phyloP scores from a whole-genome alignment of 2,113 vertebrate genomes.

The Epinephelus cyanopodus region DNA sequence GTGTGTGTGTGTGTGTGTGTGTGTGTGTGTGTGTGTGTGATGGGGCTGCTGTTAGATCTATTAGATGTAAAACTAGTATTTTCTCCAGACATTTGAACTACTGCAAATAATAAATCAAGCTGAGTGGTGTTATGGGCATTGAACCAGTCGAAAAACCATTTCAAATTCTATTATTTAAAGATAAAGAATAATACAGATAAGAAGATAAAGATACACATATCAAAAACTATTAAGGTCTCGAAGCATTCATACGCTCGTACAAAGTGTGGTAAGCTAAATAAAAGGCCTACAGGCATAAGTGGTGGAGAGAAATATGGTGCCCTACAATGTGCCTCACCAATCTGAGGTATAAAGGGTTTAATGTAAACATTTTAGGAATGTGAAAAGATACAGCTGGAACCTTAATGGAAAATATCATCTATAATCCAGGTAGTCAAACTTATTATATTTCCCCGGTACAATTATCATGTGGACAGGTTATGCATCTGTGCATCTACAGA shows the following conservation, averaged over 20 bases:
- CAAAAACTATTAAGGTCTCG: background rate
- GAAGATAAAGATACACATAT: background rate
- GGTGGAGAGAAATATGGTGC: background rate
- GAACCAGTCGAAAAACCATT: background rate
- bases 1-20: no score
- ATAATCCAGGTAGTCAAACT: background rate
- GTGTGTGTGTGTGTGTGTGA: background rate
- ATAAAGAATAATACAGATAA: slow-evolving; percentile 7
- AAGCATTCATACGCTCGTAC: background rate
- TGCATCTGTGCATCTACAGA: slow-evolving; percentile 1
- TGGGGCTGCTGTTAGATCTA: background rate
- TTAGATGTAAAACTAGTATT: background rate
- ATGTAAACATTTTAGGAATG: background rate
- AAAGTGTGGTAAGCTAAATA: slow-evolving; percentile 1
- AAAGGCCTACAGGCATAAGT: background rate
- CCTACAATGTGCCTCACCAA: background rate
- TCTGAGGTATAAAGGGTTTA: background rate
- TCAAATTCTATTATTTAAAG: background rate
- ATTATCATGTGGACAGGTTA: slow-evolving; percentile 20
- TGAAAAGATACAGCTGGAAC: background rate
- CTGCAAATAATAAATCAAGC: background rate
- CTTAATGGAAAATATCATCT: background rate
- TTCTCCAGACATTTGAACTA: slow-evolving; percentile 6
- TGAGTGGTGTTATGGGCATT: background rate
- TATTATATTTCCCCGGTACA: background rate